Percentiles rank a stretch among this genome's conserved stretches.
These are phyloP conservation scores for Leucania comma DNA, from an alignment of 2,888 invertebrate genomes.

Conservation along the genomic window DNA sequence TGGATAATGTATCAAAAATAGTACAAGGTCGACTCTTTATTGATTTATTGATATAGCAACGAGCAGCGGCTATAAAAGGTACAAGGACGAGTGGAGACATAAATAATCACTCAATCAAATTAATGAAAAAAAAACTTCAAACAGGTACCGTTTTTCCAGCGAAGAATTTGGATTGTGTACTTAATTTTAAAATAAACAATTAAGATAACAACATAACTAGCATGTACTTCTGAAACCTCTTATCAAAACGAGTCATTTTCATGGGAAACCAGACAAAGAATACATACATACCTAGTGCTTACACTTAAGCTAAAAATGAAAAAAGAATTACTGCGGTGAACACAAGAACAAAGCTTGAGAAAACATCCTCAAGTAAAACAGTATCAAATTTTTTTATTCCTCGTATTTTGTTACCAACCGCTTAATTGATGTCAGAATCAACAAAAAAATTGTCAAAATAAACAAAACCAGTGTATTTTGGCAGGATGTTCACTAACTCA, in stretches of 20 bases:
- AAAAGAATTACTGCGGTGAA: neutral
- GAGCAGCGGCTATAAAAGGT: constrained; percentile 7
- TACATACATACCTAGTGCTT: constrained; percentile 3
- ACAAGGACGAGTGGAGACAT: neutral
- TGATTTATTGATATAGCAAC: constrained; percentile 15
- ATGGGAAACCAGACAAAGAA: constrained; percentile 41
- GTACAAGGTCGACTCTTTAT: neutral
- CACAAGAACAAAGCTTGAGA: no score
- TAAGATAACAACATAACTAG: neutral
- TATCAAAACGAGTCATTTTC: constrained; percentile 51
- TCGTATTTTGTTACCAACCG: neutral
- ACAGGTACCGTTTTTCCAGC: no score
- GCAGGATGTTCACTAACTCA: neutral
- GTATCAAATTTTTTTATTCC: neutral
- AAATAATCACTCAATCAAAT: constrained; percentile 13
- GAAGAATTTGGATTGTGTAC: neutral
- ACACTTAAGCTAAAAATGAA: constrained; percentile 1
- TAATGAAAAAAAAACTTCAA: constrained; percentile 2
- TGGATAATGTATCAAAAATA: constrained; percentile 6
- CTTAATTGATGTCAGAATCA: neutral
- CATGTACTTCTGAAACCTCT: neutral
- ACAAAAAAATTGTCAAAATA: neutral
- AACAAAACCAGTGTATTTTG: neutral
- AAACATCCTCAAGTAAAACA: neutral
- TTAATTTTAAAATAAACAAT: neutral